A percentile compares a stretch with the other conserved stretches of the same genome.
Conservation (phyloP, 2,888 invertebrate genomes). For the Carcina quercana region DNA sequence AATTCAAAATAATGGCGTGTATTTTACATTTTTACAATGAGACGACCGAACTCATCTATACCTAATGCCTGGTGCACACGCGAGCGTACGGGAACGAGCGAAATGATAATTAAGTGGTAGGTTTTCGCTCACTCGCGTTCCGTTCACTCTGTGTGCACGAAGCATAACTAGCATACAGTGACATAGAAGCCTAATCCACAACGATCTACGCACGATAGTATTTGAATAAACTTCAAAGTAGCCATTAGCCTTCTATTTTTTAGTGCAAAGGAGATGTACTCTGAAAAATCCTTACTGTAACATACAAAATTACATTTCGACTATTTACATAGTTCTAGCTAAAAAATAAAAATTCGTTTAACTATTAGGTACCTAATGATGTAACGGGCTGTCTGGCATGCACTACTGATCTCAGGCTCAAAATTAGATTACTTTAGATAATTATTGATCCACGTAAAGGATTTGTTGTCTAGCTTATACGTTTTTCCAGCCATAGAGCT, state of each 20-base stretch:
- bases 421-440: too few species aligned
- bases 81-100: too few species aligned
- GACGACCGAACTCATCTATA: slow-evolving; percentile 58
- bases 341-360: slow-evolving; percentile 39
- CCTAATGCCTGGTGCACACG: too few species aligned
- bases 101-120: too few species aligned
- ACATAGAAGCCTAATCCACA: slow-evolving; percentile 67
- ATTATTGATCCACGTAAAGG: too few species aligned
- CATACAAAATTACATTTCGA: slow-evolving; percentile 70
- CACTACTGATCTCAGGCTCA: slow-evolving; percentile 55
- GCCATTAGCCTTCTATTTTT: slow-evolving; percentile 62
- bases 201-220: slow-evolving; percentile 68
- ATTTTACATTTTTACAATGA: slow-evolving; percentile 73
- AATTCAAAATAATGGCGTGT: slow-evolving; percentile 64
- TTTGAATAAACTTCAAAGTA: slow-evolving; percentile 58
- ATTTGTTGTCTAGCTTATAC: too few species aligned
- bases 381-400: slow-evolving; percentile 53
- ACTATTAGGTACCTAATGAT: slow-evolving; percentile 56
- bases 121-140: too few species aligned
- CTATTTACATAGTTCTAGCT: slow-evolving; percentile 69
- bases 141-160: too few species aligned
- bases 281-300: slow-evolving; percentile 64
- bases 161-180: slow-evolving; percentile 67
- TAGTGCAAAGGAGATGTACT: slow-evolving; percentile 67
- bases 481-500: too few species aligned